Evolutionary conservation across 2,113 vertebrate species (phyloP), one percentile per base, ranked within the genome.

Genomic region (Actenoides lindsayi): DNA sequence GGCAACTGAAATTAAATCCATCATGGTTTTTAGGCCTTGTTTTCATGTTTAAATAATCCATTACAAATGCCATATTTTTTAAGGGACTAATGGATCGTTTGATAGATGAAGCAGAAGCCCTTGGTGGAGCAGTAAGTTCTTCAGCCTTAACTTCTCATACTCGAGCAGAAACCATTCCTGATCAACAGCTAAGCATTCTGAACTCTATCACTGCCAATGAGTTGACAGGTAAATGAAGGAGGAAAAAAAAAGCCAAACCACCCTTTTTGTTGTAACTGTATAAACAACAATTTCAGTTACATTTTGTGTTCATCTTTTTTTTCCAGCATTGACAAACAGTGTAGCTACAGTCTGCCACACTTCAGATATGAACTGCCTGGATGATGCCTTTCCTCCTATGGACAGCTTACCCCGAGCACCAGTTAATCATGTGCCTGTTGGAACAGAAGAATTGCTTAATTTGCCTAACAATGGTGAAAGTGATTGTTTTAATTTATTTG

Each of bases 1-100:
- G 11, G 44, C 74, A 93, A 62, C 57, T 79, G 59, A 89, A 76
- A 67, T 63, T 11, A 85, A 83, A 37, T 51, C n/a, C 33, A 15
- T 67, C 16, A 39, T 74, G 2, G 10, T 56, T 67, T 86, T 53
- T 42, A 95, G 25, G 50, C 30, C 10, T 37, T 68, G 31, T 35
- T 79, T 92, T 88, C 30, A 1, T 0, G 37, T 53, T 90, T 83
- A 78, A 25, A 30, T 77, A 65, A 51, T 13, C 9, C 2, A 7
- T 51, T n/a, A 23, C 83, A 62, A 5, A 20, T 85, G 30, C 19
- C 2, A 41, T 89, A 10, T 96, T 93, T 21, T 96, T 93, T 44
- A 60, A 99, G 99, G 88, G 99, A 99, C 97, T 98, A 99, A 99
- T 99, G 99, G 99, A 99, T 98, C 98, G 99, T 69, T 98, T 99